Evolutionary conservation across 2,113 vertebrate species (phyloP), one percentile per base, ranked within the genome.

Genomic region (Ibidorhyncha struthersii): DNA sequence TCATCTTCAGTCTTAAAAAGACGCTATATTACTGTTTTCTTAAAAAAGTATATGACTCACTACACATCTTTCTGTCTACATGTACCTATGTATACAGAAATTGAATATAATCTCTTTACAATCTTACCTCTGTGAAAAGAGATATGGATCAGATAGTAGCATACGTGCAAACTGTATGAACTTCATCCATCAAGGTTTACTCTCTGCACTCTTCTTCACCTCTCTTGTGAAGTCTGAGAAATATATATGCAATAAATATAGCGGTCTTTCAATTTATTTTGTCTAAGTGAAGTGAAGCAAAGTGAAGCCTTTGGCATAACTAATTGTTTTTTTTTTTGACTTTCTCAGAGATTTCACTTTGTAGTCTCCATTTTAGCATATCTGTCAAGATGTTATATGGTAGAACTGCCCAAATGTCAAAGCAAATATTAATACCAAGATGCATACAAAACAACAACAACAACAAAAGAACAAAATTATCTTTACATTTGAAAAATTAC

Each of bases 371-470:
- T 50, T 61, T 83, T 47, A 83, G 10, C 10, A n/a, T 56, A 61
- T 55, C 18, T 72, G 12, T 23, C 36, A 80, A 73, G 79, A 74
- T 30, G 4, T 55, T 72, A 34, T 50, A 12, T 79, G 55, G 21
- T 6, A 50, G 23, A 79, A 69, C 23, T 56, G 20, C 56, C 80
- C 38, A 69, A 63, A 80, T 58, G 26, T 52, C 29, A 74, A 47
- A 80, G 11, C 4, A 80, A 80, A 58, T 11, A 32, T 40, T 69
- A 88, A 50, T 32, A 43, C 5, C 20, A 83, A 45, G 45, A 58
- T 0, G 2, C 8, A 36, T 8, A 52, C 13, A 73, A 59, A 67
- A 53, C 1, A 6, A 1, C 14, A 87, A 3, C 6, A 50, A 1
- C 6, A 74, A 5, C 13, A 47, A 66, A 55, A 49, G 43, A 91